phyloP scores from a whole-genome alignment of 2,113 vertebrate genomes.

The Cyanoliseus patagonus region DNA sequence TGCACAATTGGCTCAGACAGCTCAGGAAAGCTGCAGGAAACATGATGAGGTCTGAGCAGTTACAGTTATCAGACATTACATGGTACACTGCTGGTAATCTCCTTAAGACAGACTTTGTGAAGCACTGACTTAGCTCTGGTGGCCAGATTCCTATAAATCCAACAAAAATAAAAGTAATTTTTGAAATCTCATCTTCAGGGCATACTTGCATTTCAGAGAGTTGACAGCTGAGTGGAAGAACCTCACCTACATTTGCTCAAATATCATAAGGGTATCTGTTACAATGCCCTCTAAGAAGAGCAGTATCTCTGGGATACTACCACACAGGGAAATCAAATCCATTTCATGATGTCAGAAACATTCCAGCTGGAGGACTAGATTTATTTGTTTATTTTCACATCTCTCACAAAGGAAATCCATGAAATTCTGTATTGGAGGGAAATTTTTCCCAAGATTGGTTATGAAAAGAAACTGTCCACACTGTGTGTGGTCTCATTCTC shows the following conservation, averaged over 20 bases:
- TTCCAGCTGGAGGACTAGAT: slow-evolving; percentile 10
- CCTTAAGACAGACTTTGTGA: not conserved
- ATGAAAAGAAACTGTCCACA: slow-evolving; percentile 24
- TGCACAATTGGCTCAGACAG: not conserved
- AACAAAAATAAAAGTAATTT: not conserved
- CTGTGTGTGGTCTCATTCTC: slow-evolving; percentile 62
- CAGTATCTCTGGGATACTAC: not conserved
- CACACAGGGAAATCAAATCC: not conserved
- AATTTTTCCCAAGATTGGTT: slow-evolving; percentile 60
- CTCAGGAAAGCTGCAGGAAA: not conserved
- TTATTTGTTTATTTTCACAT: slow-evolving; percentile 56
- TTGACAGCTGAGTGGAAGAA: not conserved
- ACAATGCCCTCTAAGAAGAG: not conserved
- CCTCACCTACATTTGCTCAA: not conserved
- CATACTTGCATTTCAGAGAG: not conserved
- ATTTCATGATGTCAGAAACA: slow-evolving; percentile 11
- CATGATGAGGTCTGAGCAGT: not conserved
- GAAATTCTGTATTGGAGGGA: slow-evolving; percentile 40
- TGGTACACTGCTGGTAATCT: not conserved
- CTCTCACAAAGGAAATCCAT: slow-evolving; percentile 37
- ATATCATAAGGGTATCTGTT: not conserved
- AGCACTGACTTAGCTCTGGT: not conserved
- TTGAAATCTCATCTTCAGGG: not conserved
- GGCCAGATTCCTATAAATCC: not conserved
- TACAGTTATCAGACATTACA: not conserved